These are phyloP conservation scores for Lathamus discolor DNA, from an alignment of 2,113 vertebrate species.

Conservation along the genomic window DNA sequence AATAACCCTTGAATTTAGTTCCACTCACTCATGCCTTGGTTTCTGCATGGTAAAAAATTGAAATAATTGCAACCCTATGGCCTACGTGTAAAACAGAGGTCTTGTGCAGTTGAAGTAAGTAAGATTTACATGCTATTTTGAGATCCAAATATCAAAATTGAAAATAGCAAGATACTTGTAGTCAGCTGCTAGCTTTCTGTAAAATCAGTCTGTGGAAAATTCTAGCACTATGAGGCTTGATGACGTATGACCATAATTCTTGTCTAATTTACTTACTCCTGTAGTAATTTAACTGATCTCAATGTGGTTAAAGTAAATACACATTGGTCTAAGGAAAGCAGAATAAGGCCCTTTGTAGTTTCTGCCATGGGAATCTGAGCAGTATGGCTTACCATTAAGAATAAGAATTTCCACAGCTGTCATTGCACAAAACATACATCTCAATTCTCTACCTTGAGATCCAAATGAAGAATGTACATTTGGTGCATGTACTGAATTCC, in stretches of 20 bases:
- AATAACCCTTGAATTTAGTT: not conserved
- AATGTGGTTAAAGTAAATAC: not conserved
- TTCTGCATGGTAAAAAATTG: not conserved
- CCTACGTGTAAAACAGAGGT: not conserved
- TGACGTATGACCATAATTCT: not conserved
- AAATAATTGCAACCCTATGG: not conserved
- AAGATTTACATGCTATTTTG: not conserved
- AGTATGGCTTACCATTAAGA: not conserved
- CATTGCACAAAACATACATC: not conserved
- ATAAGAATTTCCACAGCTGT: not conserved
- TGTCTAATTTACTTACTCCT: not conserved
- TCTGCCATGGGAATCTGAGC: not conserved
- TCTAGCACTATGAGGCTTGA: not conserved
- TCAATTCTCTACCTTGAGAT: constrained; percentile 87
- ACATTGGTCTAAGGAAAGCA: not conserved
- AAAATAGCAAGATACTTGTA: not conserved
- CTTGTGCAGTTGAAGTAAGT: not conserved
- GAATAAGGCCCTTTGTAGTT: not conserved
- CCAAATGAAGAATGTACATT: constrained; percentile 97
- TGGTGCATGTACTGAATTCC: constrained; percentile 96
- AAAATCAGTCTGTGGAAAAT: not conserved
- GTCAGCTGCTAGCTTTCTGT: not conserved
- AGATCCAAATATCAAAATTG: not conserved
- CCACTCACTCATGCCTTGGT: not conserved
- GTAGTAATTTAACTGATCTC: not conserved